Evolutionary conservation across 2,888 invertebrate genomes (phyloP), one percentile per base, ranked within the genome.

Genomic region (Tipula unca): DNA sequence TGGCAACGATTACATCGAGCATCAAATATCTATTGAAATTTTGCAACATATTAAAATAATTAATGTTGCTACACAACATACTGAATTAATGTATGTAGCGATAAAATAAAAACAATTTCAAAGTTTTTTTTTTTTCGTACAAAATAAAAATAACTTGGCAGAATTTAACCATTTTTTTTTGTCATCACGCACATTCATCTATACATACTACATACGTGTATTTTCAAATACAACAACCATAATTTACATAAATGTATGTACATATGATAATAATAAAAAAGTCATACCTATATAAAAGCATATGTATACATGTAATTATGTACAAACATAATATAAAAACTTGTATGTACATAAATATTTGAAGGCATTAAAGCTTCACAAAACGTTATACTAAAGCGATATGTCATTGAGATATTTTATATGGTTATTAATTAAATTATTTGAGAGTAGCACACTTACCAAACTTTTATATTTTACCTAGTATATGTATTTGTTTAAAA

Each of bases 1-100:
- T 69, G 69, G 20, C 25, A n/a, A 25, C 25, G 69, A 69, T 69
- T 25, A 69, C 69, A 69, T 25, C 69, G 25, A 25, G 69, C 69
- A 25, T 69, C 69, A 69, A 69, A 69, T 69, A 69, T 69, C 69
- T 25, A 69, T 69, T 69, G 69, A 69, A 69, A 69, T 69, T 69
- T 69, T 69, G 69, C 69, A 69, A 25, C 69, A 69, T 69, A 69
- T 69, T 69, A 69, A 69, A 69, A 69, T 69, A 69, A 69, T 69
- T 69, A 69, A 69, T 69, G 25, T 69, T 69, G 25, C 69, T 69
- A 69, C 69, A 20, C 48, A n/a, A n/a, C n/a, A n/a, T n/a, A n/a
- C n/a, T n/a, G n/a, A n/a, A n/a, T n/a, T n/a, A n/a, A n/a, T n/a
- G n/a, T n/a, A n/a, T 32, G 32, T 10, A 25, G 25, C 69, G 25